phyloP scores from a whole-genome alignment of 1,140 invertebrate species.

The Penaeus chinensis region DNA sequence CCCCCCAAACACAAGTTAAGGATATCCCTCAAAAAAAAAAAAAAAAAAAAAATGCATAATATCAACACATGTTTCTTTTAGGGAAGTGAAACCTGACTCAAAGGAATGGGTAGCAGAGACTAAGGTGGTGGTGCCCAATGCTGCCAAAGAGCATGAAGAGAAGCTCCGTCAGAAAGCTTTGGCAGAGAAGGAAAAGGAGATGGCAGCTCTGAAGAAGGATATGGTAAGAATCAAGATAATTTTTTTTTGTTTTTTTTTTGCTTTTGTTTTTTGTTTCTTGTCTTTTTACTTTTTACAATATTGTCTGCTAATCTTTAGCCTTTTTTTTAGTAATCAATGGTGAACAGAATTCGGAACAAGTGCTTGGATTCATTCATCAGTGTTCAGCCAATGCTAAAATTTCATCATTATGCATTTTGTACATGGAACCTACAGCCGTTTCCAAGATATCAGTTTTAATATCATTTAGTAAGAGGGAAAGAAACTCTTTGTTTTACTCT shows the following conservation, averaged over 20 bases:
- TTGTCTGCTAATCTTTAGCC: not conserved
- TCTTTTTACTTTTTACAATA: not conserved
- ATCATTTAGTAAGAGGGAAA: no score
- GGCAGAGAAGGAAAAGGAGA: conserved; percentile 40
- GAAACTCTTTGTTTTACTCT: no score
- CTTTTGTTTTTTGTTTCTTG: not conserved
- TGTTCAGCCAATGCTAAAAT: not conserved
- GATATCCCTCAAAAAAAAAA: no score
- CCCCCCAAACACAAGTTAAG: no score
- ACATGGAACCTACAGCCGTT: not conserved
- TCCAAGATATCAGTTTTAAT: not conserved
- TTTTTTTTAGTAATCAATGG: not conserved
- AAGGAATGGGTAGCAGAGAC: conserved; percentile 37
- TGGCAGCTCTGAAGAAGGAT: conserved; percentile 45
- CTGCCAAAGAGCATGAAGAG: conserved; percentile 17
- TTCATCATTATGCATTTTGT: not conserved
- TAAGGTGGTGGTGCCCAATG: conserved; percentile 39
- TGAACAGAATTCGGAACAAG: no score
- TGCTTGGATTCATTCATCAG: no score
- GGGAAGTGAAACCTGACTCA: conserved; percentile 48
- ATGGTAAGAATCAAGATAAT: conserved; percentile 27
- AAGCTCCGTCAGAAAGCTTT: conserved; percentile 32
- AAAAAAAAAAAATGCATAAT: no score
- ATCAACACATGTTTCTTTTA: not conserved
- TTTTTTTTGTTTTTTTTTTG: not conserved